phyloP scores from a whole-genome alignment of 2,797 vertebrate species.

The Notamacropus eugenii region DNA sequence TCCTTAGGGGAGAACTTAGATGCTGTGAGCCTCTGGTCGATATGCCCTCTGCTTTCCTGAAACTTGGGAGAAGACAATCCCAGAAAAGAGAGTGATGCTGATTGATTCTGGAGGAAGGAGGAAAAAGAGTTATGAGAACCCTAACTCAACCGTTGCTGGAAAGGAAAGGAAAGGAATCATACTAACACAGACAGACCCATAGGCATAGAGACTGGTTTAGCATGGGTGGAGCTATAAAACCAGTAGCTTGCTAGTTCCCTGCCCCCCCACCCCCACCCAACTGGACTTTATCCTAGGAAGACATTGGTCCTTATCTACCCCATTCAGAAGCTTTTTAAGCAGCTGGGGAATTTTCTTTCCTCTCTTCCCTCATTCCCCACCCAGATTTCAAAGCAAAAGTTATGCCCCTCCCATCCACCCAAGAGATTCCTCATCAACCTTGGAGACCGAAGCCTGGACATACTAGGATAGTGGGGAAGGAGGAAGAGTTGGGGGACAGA shows the following conservation, averaged over 20 bases:
- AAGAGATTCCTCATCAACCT: not conserved
- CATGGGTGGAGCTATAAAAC: not conserved
- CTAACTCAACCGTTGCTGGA: not conserved
- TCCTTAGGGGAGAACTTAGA: not conserved
- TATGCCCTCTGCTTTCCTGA: not conserved
- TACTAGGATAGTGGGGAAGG: not conserved
- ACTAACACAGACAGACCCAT: not conserved
- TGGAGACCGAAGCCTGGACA: not conserved
- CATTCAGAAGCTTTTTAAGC: slow-evolving; percentile 44
- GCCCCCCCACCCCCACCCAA: not conserved
- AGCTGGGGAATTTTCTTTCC: slow-evolving; percentile 46
- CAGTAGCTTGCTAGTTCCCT: not conserved
- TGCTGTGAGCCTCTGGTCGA: not conserved
- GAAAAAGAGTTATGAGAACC: not conserved
- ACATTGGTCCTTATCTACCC: slow-evolving; percentile 50
- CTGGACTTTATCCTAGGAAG: slow-evolving; percentile 73
- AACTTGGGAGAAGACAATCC: not conserved
- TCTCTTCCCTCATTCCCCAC: slow-evolving; percentile 6
- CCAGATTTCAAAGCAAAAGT: slow-evolving; percentile 49
- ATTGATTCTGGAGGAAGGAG: slow-evolving; percentile 1
- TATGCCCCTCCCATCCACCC: slow-evolving; percentile 27
- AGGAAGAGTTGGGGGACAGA: not conserved
- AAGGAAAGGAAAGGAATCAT: not conserved
- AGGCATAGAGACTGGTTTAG: not conserved
- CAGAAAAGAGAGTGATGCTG: slow-evolving; percentile 11